These are phyloP conservation scores for Megamerina dolium DNA, from an alignment of 2,888 invertebrate genomes.

Conservation along the genomic window DNA sequence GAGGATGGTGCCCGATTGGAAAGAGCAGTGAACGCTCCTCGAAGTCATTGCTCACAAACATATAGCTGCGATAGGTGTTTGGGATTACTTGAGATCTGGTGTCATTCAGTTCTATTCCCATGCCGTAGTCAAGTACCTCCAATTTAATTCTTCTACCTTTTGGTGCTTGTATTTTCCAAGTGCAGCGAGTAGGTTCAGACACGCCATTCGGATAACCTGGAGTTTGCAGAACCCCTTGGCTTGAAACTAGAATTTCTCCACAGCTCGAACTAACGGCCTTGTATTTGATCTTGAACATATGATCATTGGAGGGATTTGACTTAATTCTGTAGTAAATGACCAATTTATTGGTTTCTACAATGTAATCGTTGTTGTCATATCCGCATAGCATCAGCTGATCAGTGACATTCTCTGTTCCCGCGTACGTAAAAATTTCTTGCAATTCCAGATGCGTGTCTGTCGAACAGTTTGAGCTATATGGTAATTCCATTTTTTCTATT, in stretches of 20 bases:
- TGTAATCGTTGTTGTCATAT: slow-evolving; percentile 24
- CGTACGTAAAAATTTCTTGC: slow-evolving; percentile 35
- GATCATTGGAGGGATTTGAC: slow-evolving; percentile 36
- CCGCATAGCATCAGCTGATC: slow-evolving; percentile 32
- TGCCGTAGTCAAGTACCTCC: slow-evolving; percentile 58
- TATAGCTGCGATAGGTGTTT: slow-evolving; percentile 26
- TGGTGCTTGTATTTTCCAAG: slow-evolving; percentile 61
- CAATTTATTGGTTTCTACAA: slow-evolving; percentile 53
- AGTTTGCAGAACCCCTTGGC: slow-evolving; percentile 53
- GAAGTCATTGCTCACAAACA: slow-evolving; percentile 56
- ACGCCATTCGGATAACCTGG: slow-evolving; percentile 57
- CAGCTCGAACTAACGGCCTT: slow-evolving; percentile 57
- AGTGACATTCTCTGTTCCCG: slow-evolving; percentile 21
- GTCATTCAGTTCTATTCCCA: slow-evolving; percentile 36
- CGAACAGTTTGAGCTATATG: slow-evolving; percentile 36
- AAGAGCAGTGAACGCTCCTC: slow-evolving; percentile 32
- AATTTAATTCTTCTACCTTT: slow-evolving; percentile 59
- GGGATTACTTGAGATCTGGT: no score
- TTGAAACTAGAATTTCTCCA: slow-evolving; percentile 57
- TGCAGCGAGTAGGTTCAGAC: slow-evolving; percentile 53
- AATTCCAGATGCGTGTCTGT: slow-evolving; percentile 43
- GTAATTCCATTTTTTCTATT: slow-evolving; percentile 43
- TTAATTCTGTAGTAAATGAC: slow-evolving; percentile 52
- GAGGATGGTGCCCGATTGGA: slow-evolving; percentile 25
- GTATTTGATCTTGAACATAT: slow-evolving; percentile 60